Evolutionary conservation across 2,113 vertebrate genomes (phyloP), one percentile per base, ranked within the genome.

Genomic region (Cyanistes caeruleus): DNA sequence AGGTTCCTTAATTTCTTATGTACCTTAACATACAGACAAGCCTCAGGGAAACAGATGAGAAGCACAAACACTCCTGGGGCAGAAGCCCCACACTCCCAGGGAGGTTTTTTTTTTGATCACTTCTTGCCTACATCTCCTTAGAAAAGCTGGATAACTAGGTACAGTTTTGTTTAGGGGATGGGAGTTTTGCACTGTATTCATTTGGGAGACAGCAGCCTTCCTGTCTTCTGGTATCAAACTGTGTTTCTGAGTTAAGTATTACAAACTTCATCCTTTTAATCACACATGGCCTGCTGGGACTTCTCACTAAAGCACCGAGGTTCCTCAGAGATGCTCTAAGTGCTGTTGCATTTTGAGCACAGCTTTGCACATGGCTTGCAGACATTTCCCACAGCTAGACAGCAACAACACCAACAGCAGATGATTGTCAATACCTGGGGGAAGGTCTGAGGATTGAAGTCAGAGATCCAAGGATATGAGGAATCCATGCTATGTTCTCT

Each of bases 181-280:
- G 23, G 10, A 63, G 30, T 87, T 94, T 25, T 52, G 33, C 62
- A 37, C 39, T 44, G 15, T 1, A 10, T 21, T 75, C 8, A 43
- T 17, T 1, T 39, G 13, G 39, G n/a, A 86, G 67, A 76, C 22
- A 76, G 24, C 25, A 76, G 49, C 27, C 35, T 56, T 92, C 27
- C 78, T 43, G 25, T 53, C 18, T 72, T 55, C 41, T 39, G 25
- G 4, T 53, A 51, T 8, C 4, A 37, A 64, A 89, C 13, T 10
- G 25, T 1, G 0, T 72, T 64, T 91, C 79, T 1, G 0, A 84
- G 27, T 67, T 3, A 12, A 81, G 15, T 7, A 25, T 28, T 6
- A 16, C 4, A 56, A 46, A 13, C 51, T 78, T 72, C 8, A 33
- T 27, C 48, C 51, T 90, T 91, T 55, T 31, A 24, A 55, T 73